Percentiles rank a stretch among this genome's conserved stretches.
These are phyloP conservation scores for Myodes glareolus DNA, from an alignment of 2,113 vertebrate species.

Conservation along the genomic window DNA sequence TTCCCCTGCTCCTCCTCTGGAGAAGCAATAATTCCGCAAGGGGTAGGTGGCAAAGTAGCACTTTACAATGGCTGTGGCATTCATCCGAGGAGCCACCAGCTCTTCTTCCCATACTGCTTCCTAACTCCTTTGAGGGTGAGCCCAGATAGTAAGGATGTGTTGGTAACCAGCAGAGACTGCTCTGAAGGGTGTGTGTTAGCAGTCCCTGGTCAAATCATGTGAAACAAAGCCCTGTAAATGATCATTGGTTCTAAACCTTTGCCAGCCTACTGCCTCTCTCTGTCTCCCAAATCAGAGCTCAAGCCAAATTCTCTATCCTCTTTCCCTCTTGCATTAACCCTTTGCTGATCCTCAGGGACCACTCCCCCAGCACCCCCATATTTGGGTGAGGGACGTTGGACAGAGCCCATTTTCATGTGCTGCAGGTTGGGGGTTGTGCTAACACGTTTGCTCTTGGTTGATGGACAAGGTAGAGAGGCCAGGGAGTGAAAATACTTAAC, in stretches of 20 bases:
- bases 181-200: neutral
- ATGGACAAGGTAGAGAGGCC: constrained; percentile 51
- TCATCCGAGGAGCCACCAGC: constrained; percentile 52
- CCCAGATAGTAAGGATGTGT: constrained; percentile 36
- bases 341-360: constrained; percentile 81
- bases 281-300: constrained; percentile 59
- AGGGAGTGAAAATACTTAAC: constrained; percentile 32
- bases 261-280: constrained; percentile 54
- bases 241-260: constrained; percentile 15
- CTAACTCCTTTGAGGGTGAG: constrained; percentile 38
- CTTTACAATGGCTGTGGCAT: constrained; percentile 68
- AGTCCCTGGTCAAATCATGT: constrained; percentile 52
- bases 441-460: constrained; percentile 58
- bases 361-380: constrained; percentile 55
- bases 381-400: constrained; percentile 61
- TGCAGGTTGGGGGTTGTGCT: constrained; percentile 51
- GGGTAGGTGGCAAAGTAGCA: constrained; percentile 63
- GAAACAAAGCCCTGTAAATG: constrained; percentile 30
- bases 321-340: constrained; percentile 59
- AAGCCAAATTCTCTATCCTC: constrained; percentile 52
- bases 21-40: constrained; percentile 53
- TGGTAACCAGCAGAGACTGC: neutral
- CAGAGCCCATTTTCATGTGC: constrained; percentile 65
- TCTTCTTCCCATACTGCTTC: constrained; percentile 28
- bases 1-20: constrained; percentile 60